Evolutionary conservation across 2,113 vertebrate genomes (phyloP).

Genomic region (Misgurnus anguillicaudatus): DNA sequence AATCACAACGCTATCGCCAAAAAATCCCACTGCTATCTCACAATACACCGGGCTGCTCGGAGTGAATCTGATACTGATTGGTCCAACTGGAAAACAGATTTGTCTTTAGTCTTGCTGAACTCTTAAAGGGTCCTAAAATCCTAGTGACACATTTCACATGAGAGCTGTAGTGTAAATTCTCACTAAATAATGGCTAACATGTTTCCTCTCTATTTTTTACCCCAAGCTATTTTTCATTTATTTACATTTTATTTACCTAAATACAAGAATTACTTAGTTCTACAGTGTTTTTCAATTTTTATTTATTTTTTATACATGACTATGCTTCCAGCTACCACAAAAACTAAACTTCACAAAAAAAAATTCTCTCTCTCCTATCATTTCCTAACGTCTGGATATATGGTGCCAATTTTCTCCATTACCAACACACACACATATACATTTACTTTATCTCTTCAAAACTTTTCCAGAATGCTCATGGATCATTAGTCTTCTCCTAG

Average conservation of each 20-base stretch:
- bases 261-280: too few relatives aligned
- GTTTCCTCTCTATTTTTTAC: too few relatives aligned
- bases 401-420: background rate
- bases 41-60: background rate
- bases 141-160: background rate
- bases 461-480: conserved; percentile 62
- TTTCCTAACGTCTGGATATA: background rate
- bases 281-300: too few relatives aligned
- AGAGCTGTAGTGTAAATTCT: too few relatives aligned
- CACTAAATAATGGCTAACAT: too few relatives aligned
- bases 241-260: too few relatives aligned
- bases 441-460: conserved; percentile 29
- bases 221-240: too few relatives aligned
- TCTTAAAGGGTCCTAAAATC: conserved; percentile 9
- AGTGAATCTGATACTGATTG: conserved; percentile 1
- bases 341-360: too few relatives aligned
- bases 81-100: conserved; percentile 1
- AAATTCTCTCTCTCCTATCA: too few relatives aligned
- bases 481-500: conserved; percentile 78
- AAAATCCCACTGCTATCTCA: background rate
- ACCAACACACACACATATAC: conserved; percentile 10
- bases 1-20: conserved; percentile 6
- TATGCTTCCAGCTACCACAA: too few relatives aligned
- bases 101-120: background rate
- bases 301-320: too few relatives aligned